Conservation (phyloP, 2,888 invertebrate species). For the Altica lythri region DNA sequence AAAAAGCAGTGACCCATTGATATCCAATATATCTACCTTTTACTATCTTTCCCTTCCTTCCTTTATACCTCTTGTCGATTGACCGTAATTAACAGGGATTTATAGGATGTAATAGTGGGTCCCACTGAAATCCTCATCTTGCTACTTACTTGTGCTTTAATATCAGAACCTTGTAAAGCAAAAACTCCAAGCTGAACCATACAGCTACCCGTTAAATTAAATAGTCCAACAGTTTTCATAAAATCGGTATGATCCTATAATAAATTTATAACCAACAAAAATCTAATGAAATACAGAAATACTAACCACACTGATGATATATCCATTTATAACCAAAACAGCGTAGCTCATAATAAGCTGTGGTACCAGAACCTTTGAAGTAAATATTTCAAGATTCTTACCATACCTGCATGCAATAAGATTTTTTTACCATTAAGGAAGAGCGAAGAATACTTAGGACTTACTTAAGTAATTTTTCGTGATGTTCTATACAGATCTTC, state of each 20-base stretch:
- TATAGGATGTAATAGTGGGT: too few species aligned
- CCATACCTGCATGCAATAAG: too few species aligned
- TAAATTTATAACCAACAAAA: background rate
- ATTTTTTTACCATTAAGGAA: background rate
- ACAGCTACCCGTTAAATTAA: constrained; percentile 27
- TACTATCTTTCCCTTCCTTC: too few species aligned
- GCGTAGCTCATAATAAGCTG: constrained; percentile 35
- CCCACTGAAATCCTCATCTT: too few species aligned
- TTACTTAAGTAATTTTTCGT: constrained; percentile 33
- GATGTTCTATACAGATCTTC: constrained; percentile 35
- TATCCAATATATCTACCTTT: too few species aligned
- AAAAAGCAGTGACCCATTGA: too few species aligned
- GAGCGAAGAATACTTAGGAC: background rate
- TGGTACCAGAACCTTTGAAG: constrained; percentile 27
- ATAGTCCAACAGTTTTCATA: constrained; percentile 27
- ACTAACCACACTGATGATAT: constrained; percentile 24
- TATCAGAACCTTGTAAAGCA: constrained; percentile 26
- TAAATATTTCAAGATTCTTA: constrained; percentile 27
- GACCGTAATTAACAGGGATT: too few species aligned
- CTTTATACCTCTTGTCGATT: too few species aligned
- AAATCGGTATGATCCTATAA: constrained; percentile 33
- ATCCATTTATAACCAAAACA: constrained; percentile 31
- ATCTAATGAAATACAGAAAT: background rate
- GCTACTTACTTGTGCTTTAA: constrained; percentile 21
- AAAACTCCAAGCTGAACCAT: constrained; percentile 32